phyloP scores from a whole-genome alignment of 2,113 vertebrate genomes.

The Ailuropoda melanoleuca region DNA sequence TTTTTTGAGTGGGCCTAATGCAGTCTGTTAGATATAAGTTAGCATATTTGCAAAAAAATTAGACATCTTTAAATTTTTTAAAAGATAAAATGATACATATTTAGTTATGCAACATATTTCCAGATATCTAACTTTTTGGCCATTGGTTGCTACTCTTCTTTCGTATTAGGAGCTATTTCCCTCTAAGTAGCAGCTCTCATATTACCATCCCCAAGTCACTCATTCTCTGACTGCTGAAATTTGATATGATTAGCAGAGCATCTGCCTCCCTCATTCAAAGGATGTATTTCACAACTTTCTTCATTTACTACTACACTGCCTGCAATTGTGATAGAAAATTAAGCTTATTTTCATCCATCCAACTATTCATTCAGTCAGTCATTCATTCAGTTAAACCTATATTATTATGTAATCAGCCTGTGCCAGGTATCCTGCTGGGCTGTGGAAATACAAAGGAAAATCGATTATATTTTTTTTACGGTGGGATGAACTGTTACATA shows the following conservation, averaged over 20 bases:
- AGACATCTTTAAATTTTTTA: background rate
- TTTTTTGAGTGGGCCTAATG: background rate
- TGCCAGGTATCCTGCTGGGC: background rate
- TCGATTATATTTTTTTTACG: background rate
- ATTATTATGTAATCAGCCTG: background rate
- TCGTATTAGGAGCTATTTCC: background rate
- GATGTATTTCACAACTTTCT: background rate
- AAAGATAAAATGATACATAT: background rate
- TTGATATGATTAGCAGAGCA: background rate
- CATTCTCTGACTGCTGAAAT: background rate
- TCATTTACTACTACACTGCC: background rate
- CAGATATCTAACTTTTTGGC: background rate
- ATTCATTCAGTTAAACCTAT: background rate
- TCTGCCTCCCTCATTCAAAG: background rate
- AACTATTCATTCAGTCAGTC: background rate
- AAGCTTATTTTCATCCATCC: background rate
- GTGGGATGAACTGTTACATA: conserved; percentile 2
- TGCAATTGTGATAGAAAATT: background rate
- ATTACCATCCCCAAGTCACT: background rate
- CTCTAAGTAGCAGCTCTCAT: background rate
- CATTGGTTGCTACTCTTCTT: background rate
- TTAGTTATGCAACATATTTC: background rate
- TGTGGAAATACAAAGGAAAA: background rate
- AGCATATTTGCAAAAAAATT: background rate
- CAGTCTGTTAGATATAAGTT: background rate